Evolutionary conservation across 2,113 vertebrate species (phyloP), one percentile per base, ranked within the genome.

Genomic region (Ictidomys tridecemlineatus): DNA sequence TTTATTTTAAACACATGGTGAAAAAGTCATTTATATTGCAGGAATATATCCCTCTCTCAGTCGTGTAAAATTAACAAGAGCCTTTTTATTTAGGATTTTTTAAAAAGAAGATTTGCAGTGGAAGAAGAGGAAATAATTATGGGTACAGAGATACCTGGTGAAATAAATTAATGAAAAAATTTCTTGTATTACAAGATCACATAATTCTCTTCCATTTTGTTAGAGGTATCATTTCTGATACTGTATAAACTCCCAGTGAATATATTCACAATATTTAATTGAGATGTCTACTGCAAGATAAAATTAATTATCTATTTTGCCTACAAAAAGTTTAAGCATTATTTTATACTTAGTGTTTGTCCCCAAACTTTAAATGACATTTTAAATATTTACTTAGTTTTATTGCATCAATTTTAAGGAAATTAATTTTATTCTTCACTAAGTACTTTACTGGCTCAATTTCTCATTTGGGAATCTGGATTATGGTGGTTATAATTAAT

Each of bases 1-100:
- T 95, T 91, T 95, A 83, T 94, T 94, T 24, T 78, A 97, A 98
- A 91, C 13, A 76, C 92, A 92, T 63, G 34, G 39, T 78, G 94
- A 73, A 51, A 97, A 93, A 87, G 45, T 22, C 37, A 80, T n/a
- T 63, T 90, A 97, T 95, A 80, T 90, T 76, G 87, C 85, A 51
- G 26, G 79, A 63, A 18, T 95, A n/a, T 6, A 2, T 80, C 76
- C 80, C 90, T 58, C 17, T 79, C 8, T 94, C 13, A 1, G 0
- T 61, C 69, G 30, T 95, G 4, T 10, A 63, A 85, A 94, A 85
- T 72, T 85, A 70, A 83, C 85, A 90, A 78, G 20, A 74, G 18
- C 1, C 28, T 90, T 93, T 96, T 91, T 16, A 96, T 92, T 96
- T 92, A 77, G 13, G 77, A 5, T 77, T n/a, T 65, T 77, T 94